Conservation (phyloP, 2,113 vertebrate genomes). For the Callithrix jacchus region DNA sequence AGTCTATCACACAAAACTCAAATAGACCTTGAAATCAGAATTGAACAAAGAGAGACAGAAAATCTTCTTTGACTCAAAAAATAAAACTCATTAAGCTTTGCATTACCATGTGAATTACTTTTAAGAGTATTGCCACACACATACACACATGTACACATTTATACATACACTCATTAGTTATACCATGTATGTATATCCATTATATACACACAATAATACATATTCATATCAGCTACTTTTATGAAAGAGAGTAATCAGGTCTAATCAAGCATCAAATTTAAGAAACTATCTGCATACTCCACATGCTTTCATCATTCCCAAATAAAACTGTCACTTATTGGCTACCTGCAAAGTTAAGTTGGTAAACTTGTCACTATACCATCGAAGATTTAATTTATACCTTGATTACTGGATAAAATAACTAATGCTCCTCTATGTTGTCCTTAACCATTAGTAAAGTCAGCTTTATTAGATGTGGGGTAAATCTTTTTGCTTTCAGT, state of each 20-base stretch:
- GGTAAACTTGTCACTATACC: slow-evolving; percentile 29
- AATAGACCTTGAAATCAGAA: neutral
- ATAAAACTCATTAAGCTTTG: neutral
- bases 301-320: neutral
- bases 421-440: neutral
- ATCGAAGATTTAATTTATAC: slow-evolving; percentile 38
- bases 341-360: neutral
- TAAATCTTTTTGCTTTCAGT: neutral
- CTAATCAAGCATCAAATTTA: neutral
- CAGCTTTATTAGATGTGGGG: neutral
- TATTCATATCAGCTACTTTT: neutral
- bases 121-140: neutral
- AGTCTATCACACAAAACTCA: neutral
- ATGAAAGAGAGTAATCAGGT: neutral
- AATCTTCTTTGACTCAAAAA: neutral
- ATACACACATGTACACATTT: neutral
- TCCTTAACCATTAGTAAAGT: neutral
- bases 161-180: neutral
- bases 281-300: neutral
- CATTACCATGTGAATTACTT: neutral
- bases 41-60: neutral
- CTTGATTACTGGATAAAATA: neutral
- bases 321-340: neutral
- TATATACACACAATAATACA: neutral
- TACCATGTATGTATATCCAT: neutral